Conservation (phyloP, 2,888 invertebrate genomes). For the Drosophila subquinaria region DNA sequence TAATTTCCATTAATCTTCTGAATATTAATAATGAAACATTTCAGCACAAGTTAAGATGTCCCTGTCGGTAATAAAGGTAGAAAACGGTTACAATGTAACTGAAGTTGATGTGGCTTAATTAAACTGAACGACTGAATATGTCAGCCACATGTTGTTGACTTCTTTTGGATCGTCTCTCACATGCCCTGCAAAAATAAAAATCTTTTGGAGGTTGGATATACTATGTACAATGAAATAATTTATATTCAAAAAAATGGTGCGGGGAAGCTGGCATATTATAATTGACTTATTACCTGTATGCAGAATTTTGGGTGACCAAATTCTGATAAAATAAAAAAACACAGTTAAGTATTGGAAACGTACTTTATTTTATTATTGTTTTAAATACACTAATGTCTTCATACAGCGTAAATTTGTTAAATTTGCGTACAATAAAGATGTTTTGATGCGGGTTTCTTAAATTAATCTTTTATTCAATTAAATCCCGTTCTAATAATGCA, state of each 20-base stretch:
- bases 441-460: no score
- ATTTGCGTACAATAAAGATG: no score
- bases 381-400: no score
- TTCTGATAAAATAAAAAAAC: background rate
- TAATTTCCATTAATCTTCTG: background rate
- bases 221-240: no score
- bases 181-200: slow-evolving; percentile 28
- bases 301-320: background rate
- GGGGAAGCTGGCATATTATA: no score
- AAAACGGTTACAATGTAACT: slow-evolving; percentile 18
- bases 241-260: no score
- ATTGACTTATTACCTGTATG: no score
- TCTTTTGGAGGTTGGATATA: background rate
- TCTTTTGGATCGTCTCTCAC: slow-evolving; percentile 6
- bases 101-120: slow-evolving; percentile 30
- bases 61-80: background rate
- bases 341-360: background rate
- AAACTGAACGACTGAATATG: slow-evolving; percentile 41
- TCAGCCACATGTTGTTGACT: slow-evolving; percentile 49
- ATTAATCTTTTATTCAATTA: no score
- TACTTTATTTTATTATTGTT: background rate
- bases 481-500: no score
- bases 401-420: no score
- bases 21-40: background rate
- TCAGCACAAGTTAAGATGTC: background rate